Base-by-base conservation (phyloP, 2,888 invertebrate genomes). In the Cyclophora punctaria region DNA sequence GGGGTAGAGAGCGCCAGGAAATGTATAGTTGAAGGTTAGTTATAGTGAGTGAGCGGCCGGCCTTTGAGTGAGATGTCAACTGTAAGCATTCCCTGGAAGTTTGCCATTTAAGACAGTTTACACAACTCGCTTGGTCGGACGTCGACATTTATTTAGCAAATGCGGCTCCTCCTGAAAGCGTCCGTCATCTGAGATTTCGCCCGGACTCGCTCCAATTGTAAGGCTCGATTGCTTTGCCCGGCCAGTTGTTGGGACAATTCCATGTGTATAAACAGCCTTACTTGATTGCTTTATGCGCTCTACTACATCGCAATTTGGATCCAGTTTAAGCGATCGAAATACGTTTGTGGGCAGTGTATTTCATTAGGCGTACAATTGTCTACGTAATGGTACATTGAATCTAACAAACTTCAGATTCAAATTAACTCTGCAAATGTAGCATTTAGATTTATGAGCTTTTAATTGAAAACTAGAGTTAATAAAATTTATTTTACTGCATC, bases 1-100 rank as follows among this genome's bases (percentile, higher is more conserved):
- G 85, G 83, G 0, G 71, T 84, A 5, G 85, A 82, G 57, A 85
- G 84, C 51, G 59, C 73, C 2, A 70, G 83, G 53, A 73, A 73
- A 57, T 61, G 66, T 40, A 52, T 80, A 34, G 64, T 70, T 5
- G 83, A 83, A 78, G 83, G 84, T 81, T 67, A 51, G 67, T 57
- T 51, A 51, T 40, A 44, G 44, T 41, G 44, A 41, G 40, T 46
- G 44, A 44, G 48, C 37, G 52, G 48, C 45, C 37, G 37, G 45
- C 47, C 34, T 47, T 35, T 47, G 48, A 51, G 51, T 50, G 48
- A 44, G 52, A 49, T 48, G 49, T 47, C 45, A 48, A 52, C 49
- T 33, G 41, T 49, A 44, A 49, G 50, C 41, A 53, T 53, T 55
- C 53, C 55, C 50, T 55, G 50, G 49, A 50, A 44, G 45, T 51